Base-by-base conservation (phyloP, 2,113 vertebrate species). In the Nibea coibor region DNA sequence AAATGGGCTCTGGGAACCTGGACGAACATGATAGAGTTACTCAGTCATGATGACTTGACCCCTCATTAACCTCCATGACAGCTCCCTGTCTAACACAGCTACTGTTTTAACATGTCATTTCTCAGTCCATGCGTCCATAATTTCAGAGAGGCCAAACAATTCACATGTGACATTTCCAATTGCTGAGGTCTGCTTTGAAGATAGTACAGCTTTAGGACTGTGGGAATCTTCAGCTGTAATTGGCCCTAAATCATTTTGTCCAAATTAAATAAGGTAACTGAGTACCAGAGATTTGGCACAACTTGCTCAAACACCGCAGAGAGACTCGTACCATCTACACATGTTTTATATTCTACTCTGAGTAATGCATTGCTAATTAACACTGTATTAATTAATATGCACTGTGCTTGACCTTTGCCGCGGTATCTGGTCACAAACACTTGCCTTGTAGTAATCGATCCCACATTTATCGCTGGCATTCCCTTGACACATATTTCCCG, bases 361-460 rank as follows among this genome's bases (percentile, higher is more conserved):
- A 83, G 72, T 66, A 81, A 80, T 69, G 54, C 15, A 28, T 54
- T 31, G 20, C 48, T 78, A 69, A 85, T 82, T 78, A 10, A 39
- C n/a, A 54, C 10, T 28, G 11, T 50, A 71, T 78, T 68, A 56
- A 7, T 35, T 35, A 35, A 35, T 35, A 35, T 79, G 77, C 87
- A 82, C 80, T 85, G 42, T 56, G 69, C 76, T 59, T 78, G 69
- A 50, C 58, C 75, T 83, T 54, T 79, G 48, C 53, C 14, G 28
- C 43, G 17, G n/a, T 59, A 75, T 78, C 65, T 75, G 62, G 42
- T 86, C 75, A 82, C 39, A 22, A 71, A 72, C 74, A 92, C 95
- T 94, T 89, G 94, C 97, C 96, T 97, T 96, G 75, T 96, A 97
- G 3, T 96, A 89, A 1, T 96, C 94, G 2, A 88, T 82, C 0